Percentiles rank a stretch among this genome's conserved stretches.
Conservation (phyloP, 2,888 invertebrate species). For the Amphipoea lucens region DNA sequence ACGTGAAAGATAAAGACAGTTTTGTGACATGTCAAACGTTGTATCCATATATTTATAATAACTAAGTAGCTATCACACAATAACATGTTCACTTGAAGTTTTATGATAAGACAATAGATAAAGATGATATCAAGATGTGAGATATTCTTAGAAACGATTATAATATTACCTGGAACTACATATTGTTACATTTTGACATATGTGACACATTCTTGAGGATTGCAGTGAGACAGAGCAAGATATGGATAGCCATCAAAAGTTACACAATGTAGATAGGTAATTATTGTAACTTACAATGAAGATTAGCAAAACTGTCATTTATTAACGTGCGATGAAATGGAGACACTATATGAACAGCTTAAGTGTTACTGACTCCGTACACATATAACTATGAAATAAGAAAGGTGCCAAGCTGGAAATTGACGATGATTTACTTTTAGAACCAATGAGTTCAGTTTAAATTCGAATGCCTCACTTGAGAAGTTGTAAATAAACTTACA, state of each 20-base stretch:
- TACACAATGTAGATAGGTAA: not conserved
- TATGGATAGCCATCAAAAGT: not conserved
- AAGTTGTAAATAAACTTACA: too few relatives aligned
- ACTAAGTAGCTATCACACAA: not conserved
- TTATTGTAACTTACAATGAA: not conserved
- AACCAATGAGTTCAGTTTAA: too few relatives aligned
- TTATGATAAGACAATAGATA: constrained; percentile 11
- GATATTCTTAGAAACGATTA: not conserved
- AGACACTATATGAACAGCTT: too few relatives aligned
- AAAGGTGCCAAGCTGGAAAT: too few relatives aligned
- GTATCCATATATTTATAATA: not conserved
- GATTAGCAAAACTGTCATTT: not conserved
- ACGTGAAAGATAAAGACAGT: constrained; percentile 4
- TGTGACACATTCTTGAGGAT: constrained; percentile 14
- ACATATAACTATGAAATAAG: too few relatives aligned
- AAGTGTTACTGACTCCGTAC: too few relatives aligned
- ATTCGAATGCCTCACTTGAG: too few relatives aligned
- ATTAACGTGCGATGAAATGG: not conserved
- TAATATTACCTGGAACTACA: not conserved
- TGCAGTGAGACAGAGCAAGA: not conserved
- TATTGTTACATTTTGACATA: not conserved
- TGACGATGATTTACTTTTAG: too few relatives aligned
- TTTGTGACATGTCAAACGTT: not conserved
- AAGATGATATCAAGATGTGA: not conserved
- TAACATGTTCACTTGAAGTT: not conserved